Percentiles rank a stretch among this genome's conserved stretches.
Conservation (phyloP, 2,113 vertebrate species). For the Pongo abelii region DNA sequence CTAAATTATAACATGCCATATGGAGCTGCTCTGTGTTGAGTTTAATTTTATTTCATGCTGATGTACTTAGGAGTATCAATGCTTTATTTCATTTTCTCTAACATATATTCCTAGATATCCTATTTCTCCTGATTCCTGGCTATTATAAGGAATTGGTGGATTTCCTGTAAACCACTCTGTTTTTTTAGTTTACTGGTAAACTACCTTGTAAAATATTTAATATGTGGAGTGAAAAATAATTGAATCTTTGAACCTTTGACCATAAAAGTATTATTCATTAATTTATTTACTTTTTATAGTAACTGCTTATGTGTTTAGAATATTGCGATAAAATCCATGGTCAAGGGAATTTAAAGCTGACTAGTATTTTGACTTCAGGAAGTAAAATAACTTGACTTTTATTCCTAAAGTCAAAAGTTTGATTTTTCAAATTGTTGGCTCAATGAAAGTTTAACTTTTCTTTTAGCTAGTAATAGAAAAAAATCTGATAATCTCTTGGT, state of each 20-base stretch:
- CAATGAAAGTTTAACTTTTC: neutral
- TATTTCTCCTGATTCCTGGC: constrained; percentile 41
- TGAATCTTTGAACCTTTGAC: neutral
- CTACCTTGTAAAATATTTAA: constrained; percentile 21
- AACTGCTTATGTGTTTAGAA: constrained; percentile 1
- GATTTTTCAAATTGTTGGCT: neutral
- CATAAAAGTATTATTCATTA: neutral
- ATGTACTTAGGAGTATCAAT: constrained; percentile 30
- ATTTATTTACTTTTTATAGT: neutral
- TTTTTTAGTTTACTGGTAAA: neutral
- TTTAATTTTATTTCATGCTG: constrained; percentile 73
- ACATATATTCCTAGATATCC: constrained; percentile 65
- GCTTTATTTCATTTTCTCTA: constrained; percentile 5
- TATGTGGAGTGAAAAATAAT: neutral
- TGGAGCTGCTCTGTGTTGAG: constrained; percentile 18
- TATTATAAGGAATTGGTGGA: neutral
- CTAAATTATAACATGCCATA: constrained; percentile 75
- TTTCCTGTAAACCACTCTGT: no score
- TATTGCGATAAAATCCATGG: neutral
- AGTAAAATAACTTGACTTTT: neutral
- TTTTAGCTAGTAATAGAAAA: constrained; percentile 55
- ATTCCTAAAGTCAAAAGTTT: no score
- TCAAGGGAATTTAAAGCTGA: neutral
- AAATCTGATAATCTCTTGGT: constrained; percentile 55
- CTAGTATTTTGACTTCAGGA: neutral